A percentile compares a stretch with the other conserved stretches of the same genome.
Evolutionary conservation across 1,140 invertebrate genomes (phyloP).

Genomic region (Conus betulinus): DNA sequence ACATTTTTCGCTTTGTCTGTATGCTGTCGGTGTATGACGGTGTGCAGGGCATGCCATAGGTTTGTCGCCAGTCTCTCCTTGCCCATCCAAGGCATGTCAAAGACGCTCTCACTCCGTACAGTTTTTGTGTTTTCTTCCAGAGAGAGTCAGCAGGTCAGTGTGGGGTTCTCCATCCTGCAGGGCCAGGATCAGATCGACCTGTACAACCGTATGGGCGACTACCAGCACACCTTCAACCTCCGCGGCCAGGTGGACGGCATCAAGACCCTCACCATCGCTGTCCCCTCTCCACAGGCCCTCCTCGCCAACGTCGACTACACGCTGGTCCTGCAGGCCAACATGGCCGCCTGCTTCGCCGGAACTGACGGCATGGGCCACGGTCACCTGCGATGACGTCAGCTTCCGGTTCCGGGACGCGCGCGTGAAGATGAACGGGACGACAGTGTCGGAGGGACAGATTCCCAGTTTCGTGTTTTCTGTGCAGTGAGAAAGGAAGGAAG

Average conservation of each 20-base stretch:
- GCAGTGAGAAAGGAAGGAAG: background rate
- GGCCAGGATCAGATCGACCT: background rate
- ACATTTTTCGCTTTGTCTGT: background rate
- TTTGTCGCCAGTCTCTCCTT: background rate
- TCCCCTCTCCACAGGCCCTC: background rate
- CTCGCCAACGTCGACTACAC: slow-evolving; percentile 20
- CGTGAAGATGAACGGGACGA: slow-evolving; percentile 33
- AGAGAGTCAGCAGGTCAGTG: background rate
- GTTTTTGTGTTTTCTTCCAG: background rate
- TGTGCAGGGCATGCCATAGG: background rate
- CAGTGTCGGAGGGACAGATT: slow-evolving; percentile 35
- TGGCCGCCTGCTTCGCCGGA: slow-evolving; percentile 30
- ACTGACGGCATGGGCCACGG: slow-evolving; percentile 21
- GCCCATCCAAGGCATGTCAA: background rate
- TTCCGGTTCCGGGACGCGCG: slow-evolving; percentile 37
- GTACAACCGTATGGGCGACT: slow-evolving; percentile 19
- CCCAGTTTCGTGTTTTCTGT: slow-evolving; percentile 25
- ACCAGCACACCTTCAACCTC: slow-evolving; percentile 2
- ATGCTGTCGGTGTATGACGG: background rate
- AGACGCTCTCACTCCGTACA: background rate
- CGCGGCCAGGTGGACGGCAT: background rate
- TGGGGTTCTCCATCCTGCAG: slow-evolving; percentile 8
- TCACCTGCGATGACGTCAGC: slow-evolving; percentile 27
- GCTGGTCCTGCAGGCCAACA: slow-evolving; percentile 21
- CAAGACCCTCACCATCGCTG: background rate